phyloP scores from a whole-genome alignment of 2,888 invertebrate genomes.

The Cryptocephalus moraei region DNA sequence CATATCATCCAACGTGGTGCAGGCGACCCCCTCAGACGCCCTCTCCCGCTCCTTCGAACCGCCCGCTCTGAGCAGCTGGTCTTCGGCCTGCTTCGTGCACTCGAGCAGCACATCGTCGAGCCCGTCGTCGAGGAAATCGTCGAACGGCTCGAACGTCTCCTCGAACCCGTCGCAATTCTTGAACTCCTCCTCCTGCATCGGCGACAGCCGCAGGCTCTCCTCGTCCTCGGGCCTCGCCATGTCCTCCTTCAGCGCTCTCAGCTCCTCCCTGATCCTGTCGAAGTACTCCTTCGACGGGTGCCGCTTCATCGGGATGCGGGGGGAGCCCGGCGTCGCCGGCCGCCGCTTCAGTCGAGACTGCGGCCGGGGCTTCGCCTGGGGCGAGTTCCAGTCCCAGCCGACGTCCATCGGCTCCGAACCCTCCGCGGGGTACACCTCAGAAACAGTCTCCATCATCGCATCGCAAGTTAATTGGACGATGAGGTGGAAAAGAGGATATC shows the following conservation, averaged over 20 bases:
- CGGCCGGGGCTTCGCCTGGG: constrained; percentile 23
- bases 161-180: constrained; percentile 10
- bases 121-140: constrained; percentile 31
- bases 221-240: constrained; percentile 25
- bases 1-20: neutral
- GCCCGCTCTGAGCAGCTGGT: neutral
- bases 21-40: too few relatives aligned
- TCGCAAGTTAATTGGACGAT: too few relatives aligned
- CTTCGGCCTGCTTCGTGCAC: neutral
- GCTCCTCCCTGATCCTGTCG: constrained; percentile 31
- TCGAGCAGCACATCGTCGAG: constrained; percentile 30
- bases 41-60: neutral
- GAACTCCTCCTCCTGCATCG: constrained; percentile 22
- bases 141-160: constrained; percentile 1
- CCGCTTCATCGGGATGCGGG: constrained; percentile 28
- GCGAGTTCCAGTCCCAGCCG: constrained; percentile 42
- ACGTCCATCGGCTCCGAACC: constrained; percentile 35
- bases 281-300: constrained; percentile 27
- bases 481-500: too few relatives aligned
- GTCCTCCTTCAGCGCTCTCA: constrained; percentile 27
- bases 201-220: constrained; percentile 23
- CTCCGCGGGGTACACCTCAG: constrained; percentile 35
- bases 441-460: too few relatives aligned
- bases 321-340: constrained; percentile 20
- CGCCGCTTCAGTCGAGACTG: constrained; percentile 13